phyloP scores from a whole-genome alignment of 2,888 invertebrate species.

The Mechanitis messenoides region DNA sequence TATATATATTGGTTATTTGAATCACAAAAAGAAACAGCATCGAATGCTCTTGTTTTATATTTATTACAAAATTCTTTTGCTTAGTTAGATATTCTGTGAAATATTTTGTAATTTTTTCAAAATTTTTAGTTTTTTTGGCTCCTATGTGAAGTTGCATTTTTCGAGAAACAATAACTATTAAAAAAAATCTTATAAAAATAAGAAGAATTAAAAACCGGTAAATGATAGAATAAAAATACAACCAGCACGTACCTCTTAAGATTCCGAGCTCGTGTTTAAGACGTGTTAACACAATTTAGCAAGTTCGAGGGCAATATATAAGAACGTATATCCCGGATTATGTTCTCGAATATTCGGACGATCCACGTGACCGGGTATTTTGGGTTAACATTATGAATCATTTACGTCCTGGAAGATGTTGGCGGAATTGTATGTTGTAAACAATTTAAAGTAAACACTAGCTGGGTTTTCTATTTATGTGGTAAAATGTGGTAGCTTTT shows the following conservation, averaged over 20 bases:
- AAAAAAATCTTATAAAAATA: not conserved
- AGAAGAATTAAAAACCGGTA: not conserved
- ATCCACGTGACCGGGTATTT: constrained; percentile 1
- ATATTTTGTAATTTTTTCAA: no score
- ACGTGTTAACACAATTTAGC: constrained; percentile 1
- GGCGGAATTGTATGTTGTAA: constrained; percentile 1
- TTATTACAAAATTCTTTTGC: no score
- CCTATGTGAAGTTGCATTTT: no score
- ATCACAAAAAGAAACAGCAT: no score
- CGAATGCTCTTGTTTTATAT: no score
- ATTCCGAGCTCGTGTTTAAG: not conserved
- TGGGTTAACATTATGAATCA: constrained; percentile 2
- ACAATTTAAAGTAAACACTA: not conserved
- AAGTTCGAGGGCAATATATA: not conserved
- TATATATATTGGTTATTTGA: no score
- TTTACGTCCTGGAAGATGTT: constrained; percentile 1
- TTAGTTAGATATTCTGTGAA: no score
- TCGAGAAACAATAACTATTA: no score
- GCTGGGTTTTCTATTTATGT: not conserved
- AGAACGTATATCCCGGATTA: not conserved
- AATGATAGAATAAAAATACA: no score
- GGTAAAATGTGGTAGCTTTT: no score
- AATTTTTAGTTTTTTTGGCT: no score
- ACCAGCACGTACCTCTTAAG: not conserved
- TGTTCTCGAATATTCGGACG: not conserved